These are phyloP conservation scores for Clivina fossor DNA, from an alignment of 2,888 invertebrate species.

Conservation along the genomic window DNA sequence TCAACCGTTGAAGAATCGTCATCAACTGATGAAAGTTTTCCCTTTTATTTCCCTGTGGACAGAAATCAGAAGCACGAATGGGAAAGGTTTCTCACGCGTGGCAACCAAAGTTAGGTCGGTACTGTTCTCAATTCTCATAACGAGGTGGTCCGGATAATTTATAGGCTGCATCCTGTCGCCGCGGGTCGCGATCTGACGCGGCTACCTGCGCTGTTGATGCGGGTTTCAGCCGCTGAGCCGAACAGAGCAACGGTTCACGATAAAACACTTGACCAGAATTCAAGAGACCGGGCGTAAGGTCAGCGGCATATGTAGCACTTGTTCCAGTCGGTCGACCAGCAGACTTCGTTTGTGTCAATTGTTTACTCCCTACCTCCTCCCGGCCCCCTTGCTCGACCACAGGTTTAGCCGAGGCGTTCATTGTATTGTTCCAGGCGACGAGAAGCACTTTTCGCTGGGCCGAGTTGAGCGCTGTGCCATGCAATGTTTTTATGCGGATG, in stretches of 20 bases:
- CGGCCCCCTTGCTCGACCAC: not conserved
- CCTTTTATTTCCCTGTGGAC: not conserved
- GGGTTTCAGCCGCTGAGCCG: not conserved
- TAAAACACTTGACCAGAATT: constrained; percentile 32
- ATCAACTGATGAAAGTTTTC: not conserved
- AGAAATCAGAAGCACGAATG: not conserved
- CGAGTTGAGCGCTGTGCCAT: constrained; percentile 47
- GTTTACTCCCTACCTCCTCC: constrained; percentile 16
- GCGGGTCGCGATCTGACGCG: constrained; percentile 23
- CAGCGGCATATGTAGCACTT: constrained; percentile 32
- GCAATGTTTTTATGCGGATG: constrained; percentile 49
- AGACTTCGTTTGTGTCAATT: constrained; percentile 27
- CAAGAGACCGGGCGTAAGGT: constrained; percentile 22
- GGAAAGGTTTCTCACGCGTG: constrained; percentile 17
- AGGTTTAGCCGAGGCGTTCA: not conserved
- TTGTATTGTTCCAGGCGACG: constrained; percentile 12
- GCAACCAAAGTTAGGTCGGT: constrained; percentile 15
- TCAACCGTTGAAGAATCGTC: not conserved
- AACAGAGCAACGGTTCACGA: constrained; percentile 25
- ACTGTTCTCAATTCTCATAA: constrained; percentile 21
- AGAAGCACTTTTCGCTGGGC: constrained; percentile 45
- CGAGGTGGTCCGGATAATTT: constrained; percentile 27
- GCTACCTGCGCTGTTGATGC: not conserved
- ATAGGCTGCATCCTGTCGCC: constrained; percentile 23
- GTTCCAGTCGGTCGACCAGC: constrained; percentile 6